Evolutionary conservation across 2,888 invertebrate genomes (phyloP).

Genomic region (Hetaerina titia): DNA sequence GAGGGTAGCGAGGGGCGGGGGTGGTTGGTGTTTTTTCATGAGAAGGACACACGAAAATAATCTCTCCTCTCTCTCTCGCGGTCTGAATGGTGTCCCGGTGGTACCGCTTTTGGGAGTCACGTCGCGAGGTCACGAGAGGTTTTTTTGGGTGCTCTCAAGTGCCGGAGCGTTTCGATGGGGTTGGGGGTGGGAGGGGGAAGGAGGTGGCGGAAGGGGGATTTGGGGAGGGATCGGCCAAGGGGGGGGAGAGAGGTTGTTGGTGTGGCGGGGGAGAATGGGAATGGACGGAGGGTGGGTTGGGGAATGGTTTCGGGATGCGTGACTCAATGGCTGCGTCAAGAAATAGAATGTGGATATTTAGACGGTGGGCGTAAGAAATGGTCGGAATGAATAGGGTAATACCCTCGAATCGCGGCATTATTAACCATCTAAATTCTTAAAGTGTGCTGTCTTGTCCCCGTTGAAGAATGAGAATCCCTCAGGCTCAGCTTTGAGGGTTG

Average conservation of each 20-base stretch:
- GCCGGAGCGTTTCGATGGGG: background rate
- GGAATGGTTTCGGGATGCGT: background rate
- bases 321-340: conserved; percentile 10
- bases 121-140: conserved; percentile 19
- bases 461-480: background rate
- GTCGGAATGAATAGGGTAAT: background rate
- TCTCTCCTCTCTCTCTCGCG: background rate
- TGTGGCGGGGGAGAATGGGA: background rate
- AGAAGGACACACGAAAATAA: conserved; percentile 39
- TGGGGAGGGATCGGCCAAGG: background rate
- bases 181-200: background rate
- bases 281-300: background rate
- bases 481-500: background rate
- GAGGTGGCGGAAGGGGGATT: background rate
- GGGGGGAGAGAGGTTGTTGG: background rate
- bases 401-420: background rate
- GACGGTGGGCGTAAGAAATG: background rate
- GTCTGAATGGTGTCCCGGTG: conserved; percentile 16
- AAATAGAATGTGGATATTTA: conserved; percentile 19
- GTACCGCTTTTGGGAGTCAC: conserved; percentile 39
- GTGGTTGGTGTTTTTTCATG: conserved; percentile 29
- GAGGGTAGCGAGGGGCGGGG: background rate
- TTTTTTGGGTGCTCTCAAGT: background rate
- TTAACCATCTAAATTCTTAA: conserved; percentile 14
- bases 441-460: background rate